Conservation (phyloP, 1,140 invertebrate species). For the Sitobion miscanthi region DNA sequence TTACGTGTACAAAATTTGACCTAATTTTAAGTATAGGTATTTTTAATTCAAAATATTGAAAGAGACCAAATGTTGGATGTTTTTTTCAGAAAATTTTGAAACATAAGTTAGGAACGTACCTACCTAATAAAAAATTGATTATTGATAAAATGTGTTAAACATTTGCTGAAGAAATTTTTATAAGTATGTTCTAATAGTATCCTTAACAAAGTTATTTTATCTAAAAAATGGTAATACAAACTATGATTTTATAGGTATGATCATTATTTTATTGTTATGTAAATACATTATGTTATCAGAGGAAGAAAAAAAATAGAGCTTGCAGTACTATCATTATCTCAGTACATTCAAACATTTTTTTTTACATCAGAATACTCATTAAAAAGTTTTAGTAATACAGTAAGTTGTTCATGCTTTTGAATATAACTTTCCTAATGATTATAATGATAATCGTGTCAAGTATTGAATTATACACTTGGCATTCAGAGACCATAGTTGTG, state of each 20-base stretch:
- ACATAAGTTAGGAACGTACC: too few species aligned
- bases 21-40: not conserved
- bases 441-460: not conserved
- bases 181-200: not conserved
- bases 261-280: not conserved
- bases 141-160: not conserved
- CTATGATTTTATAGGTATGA: not conserved
- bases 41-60: not conserved
- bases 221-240: not conserved
- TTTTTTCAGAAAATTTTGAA: too few species aligned
- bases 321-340: not conserved
- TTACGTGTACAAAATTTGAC: not conserved
- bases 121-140: not conserved
- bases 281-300: not conserved
- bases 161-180: too few species aligned
- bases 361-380: not conserved
- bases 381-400: not conserved
- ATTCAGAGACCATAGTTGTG: not conserved
- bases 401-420: not conserved
- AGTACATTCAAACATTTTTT: not conserved
- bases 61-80: too few species aligned
- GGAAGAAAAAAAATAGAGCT: not conserved
- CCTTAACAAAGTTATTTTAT: not conserved
- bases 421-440: constrained; percentile 1
- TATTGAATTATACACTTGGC: not conserved